Percentiles rank a stretch among this genome's conserved stretches.
These are phyloP conservation scores for Geotrypetes seraphini DNA, from an alignment of 2,797 vertebrate genomes.

Conservation along the genomic window DNA sequence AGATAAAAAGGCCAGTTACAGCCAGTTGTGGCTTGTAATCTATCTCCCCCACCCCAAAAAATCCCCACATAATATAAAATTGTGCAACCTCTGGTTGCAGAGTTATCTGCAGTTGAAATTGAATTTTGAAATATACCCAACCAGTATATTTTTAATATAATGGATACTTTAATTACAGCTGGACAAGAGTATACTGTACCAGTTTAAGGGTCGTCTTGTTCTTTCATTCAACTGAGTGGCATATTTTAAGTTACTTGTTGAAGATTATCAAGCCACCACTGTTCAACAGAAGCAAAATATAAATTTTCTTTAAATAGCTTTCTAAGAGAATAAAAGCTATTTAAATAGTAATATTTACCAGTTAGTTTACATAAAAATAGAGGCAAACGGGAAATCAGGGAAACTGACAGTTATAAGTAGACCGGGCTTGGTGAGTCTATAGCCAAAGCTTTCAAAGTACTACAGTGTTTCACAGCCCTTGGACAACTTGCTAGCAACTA, in stretches of 20 bases:
- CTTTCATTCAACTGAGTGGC: constrained; percentile 28
- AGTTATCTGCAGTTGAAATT: constrained; percentile 6
- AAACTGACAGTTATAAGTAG: constrained; percentile 23
- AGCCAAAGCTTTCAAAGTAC: constrained; percentile 41
- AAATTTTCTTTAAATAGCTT: constrained; percentile 43
- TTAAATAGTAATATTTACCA: constrained; percentile 30
- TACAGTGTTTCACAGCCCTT: constrained; percentile 40
- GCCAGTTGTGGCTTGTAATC: constrained; percentile 50
- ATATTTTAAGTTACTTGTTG: constrained; percentile 29
- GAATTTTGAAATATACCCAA: background rate
- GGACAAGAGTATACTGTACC: constrained; percentile 34
- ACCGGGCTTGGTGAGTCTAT: constrained; percentile 29
- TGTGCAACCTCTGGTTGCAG: background rate
- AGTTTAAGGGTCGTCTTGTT: constrained; percentile 27
- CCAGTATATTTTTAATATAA: constrained; percentile 11
- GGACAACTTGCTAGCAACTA: constrained; percentile 46
- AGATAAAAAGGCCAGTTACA: constrained; percentile 49
- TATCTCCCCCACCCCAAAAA: constrained; percentile 19
- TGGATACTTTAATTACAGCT: constrained; percentile 35
- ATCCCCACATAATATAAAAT: background rate
- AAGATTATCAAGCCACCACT: constrained; percentile 58
- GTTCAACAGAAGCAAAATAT: constrained; percentile 36
- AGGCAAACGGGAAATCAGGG: constrained; percentile 42
- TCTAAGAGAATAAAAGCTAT: constrained; percentile 30
- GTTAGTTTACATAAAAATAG: constrained; percentile 50